Conservation (phyloP, 2,113 vertebrate species). For the Numenius arquata region DNA sequence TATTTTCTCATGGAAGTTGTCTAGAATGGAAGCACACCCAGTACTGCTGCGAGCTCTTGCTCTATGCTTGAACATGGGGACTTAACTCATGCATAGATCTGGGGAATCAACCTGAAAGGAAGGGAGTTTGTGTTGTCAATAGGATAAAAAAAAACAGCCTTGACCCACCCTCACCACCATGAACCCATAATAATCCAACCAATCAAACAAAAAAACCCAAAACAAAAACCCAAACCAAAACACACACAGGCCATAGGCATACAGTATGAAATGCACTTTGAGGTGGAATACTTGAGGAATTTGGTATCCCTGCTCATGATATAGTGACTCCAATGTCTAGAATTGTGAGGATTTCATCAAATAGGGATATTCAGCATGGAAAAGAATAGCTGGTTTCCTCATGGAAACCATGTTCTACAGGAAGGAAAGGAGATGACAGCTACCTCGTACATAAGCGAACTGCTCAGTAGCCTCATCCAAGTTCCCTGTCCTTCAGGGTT, state of each 20-base stretch:
- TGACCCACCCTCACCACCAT: neutral
- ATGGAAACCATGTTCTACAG: neutral
- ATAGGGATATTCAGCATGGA: neutral
- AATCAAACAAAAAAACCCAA: accelerated
- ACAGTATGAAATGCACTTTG: neutral
- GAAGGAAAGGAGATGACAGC: neutral
- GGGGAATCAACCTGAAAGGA: neutral
- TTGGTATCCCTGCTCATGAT: accelerated
- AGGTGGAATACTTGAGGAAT: neutral
- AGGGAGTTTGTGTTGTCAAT: neutral
- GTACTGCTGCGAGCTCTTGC: neutral
- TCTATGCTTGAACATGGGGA: neutral
- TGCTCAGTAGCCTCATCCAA: neutral
- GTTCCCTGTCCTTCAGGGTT: neutral
- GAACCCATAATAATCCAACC: accelerated
- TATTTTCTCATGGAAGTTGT: neutral
- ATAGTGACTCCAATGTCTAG: neutral
- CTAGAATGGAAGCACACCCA: neutral
- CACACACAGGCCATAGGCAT: accelerated
- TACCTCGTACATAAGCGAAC: neutral
- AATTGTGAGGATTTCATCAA: neutral
- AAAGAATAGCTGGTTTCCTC: neutral
- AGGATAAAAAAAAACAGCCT: neutral
- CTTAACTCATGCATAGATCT: neutral
- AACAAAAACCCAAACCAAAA: neutral